Evolutionary conservation across 2,113 vertebrate species (phyloP).

Genomic region (Thomomys bottae): DNA sequence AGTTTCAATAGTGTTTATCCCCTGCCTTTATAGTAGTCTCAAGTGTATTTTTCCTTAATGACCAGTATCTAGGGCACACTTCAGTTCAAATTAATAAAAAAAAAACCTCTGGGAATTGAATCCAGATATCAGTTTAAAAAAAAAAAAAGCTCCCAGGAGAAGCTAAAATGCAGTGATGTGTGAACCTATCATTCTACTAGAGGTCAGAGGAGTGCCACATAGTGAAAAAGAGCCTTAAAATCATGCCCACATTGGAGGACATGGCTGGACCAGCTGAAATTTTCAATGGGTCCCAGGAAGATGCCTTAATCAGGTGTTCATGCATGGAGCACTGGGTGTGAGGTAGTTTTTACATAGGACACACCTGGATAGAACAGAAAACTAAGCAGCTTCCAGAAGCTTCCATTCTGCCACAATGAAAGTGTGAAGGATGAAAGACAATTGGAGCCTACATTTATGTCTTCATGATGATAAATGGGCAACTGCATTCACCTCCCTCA

Average conservation of each 20-base stretch:
- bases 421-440: not conserved
- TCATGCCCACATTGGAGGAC: too few species aligned
- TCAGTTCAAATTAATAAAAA: conserved; percentile 27
- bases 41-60: not conserved
- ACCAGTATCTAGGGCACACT: not conserved
- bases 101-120: not conserved
- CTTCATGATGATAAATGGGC: not conserved
- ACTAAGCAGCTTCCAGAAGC: not conserved
- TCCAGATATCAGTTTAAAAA: not conserved
- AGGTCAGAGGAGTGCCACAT: not conserved
- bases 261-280: too few species aligned
- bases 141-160: not conserved
- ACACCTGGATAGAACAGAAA: not conserved
- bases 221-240: not conserved
- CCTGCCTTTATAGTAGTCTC: conserved; percentile 6
- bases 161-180: not conserved
- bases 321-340: not conserved
- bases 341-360: not conserved
- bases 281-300: not conserved
- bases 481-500: not conserved
- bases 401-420: too few species aligned
- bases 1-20: not conserved
- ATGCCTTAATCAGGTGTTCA: not conserved
- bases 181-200: not conserved
- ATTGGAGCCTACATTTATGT: not conserved